Evolutionary conservation across 2,888 invertebrate species (phyloP), one percentile per base, ranked within the genome.

Genomic region (Euzetes globulus): DNA sequence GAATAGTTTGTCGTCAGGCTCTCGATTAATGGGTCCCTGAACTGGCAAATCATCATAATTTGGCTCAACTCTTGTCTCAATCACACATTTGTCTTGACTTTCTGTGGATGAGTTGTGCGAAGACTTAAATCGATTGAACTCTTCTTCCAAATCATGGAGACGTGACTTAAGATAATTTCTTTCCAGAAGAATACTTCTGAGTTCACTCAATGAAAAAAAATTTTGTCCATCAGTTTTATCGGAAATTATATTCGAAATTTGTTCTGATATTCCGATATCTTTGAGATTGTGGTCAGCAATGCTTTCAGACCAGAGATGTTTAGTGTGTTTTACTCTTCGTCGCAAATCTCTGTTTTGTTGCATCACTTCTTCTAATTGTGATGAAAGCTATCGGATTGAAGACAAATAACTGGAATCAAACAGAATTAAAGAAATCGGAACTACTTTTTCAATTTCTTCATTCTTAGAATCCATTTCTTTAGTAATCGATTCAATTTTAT

Each of bases 1-100:
- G 65, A 71, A 78, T 15, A 78, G 60, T 73, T 78, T 78, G 6
- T 98, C 97, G 80, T 94, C 94, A 0, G 98, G 98, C 83, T 98
- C 98, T 73, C 90, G 90, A 33, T 97, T 97, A 80, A 98, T 86
- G 0, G 98, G 98, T 4, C 98, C 98, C 83, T 98, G 95, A 0
- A 98, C 97, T 1, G 94, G 92, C 17, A 91, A 88, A 81, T 94
- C 94, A 78, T 91, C 90, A 3, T 71, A 47, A 15, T 50, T 5
- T n/a, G 47, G 47, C 13, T 73, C 75, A 29, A 27, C 33, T 58
- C 33, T 71, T 27, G 27, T 71, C 65, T 71, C 15, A 29, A 71
- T 75, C 15, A 25, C 27, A 3, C 19, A 27, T 7, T 25, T 6
- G 4, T 58, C 11, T 58, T 19, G 17, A 15, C 58, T 58, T 11